A percentile compares a stretch with the other conserved stretches of the same genome.
Evolutionary conservation across 2,113 vertebrate genomes (phyloP).

Genomic region (Abramis brama): DNA sequence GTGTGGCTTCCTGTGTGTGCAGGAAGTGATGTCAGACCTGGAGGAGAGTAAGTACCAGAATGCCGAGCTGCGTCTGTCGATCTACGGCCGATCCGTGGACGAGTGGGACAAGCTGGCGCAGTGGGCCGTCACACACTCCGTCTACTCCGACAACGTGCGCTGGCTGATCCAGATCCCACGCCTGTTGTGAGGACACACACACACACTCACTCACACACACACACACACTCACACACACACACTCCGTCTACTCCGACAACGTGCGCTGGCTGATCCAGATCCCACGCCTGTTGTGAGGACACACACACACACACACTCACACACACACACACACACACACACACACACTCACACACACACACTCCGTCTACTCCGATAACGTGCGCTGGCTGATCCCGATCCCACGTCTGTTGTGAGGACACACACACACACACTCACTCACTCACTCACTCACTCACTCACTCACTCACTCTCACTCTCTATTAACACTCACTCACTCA

Average conservation of each 20-base stretch:
- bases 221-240: too few species aligned
- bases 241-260: too few species aligned
- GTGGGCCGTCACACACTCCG: conserved; percentile 87
- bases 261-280: too few species aligned
- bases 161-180: conserved; percentile 96
- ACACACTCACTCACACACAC: background rate
- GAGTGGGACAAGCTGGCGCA: conserved; percentile 93
- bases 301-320: background rate
- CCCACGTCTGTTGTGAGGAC: too few species aligned
- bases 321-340: too few species aligned
- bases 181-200: conserved; percentile 85
- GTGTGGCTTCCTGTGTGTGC: conserved; percentile 37
- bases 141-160: conserved; percentile 95
- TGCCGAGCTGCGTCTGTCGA: conserved; percentile 90
- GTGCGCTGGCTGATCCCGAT: too few species aligned
- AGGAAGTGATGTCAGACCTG: conserved; percentile 95
- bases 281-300: too few species aligned
- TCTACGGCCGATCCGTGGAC: conserved; percentile 90
- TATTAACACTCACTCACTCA: too few species aligned
- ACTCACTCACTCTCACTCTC: background rate
- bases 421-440: too few species aligned
- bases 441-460: background rate
- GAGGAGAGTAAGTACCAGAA: conserved; percentile 99
- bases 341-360: too few species aligned
- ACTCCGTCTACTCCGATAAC: too few species aligned